Base-by-base conservation (phyloP, 2,113 vertebrate species). In the Phodopus roborovskii region DNA sequence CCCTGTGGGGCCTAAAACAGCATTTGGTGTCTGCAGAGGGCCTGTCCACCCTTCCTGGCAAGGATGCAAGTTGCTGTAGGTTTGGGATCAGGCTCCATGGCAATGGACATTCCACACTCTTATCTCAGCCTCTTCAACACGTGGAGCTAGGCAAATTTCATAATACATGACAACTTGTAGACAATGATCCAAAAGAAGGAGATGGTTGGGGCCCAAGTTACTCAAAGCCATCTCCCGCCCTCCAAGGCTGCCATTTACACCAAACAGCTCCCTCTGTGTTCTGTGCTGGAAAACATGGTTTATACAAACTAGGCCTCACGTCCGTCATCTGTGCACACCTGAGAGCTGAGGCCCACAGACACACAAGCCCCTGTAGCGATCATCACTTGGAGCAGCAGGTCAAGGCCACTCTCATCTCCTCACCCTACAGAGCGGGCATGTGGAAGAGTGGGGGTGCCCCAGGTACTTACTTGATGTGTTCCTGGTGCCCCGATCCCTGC, bases 401-500 rank as follows among this genome's bases (percentile, higher is more conserved):
- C 39, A 1, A 64, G 26, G 24, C 16, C 5, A 2, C 39, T 48
- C 62, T 36, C 0, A 36, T 50, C 42, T 42, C 58, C 48, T 81
- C 53, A 58, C 78, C 42, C 42, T 50, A 66, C 19, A 30, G 60
- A 45, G 9, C 8, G 17, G 42, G 60, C 26, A 5, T 45, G 42
- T 17, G 75, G 42, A 24, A 45, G 68, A 24, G 30, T 5, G 50
- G n/a, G 16, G 7, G 26, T 36, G 33, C 33, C 7, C 30, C 6
- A 22, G 70, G 48, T 53, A n/a, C 99, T 99, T 97, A 99, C 99
- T 99, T 98, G 94, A 99, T 99, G 98, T 99, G 99, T 33, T 99
- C 99, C 98, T 99, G 99, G 97, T 99, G 99, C 84, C 99, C 99
- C 0, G 99, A 99, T 19, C 99, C 99, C 12, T 98, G 97, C 97